Conservation (phyloP, 92 coral and sea anemone species). For the Epizoanthus rinbou region DNA sequence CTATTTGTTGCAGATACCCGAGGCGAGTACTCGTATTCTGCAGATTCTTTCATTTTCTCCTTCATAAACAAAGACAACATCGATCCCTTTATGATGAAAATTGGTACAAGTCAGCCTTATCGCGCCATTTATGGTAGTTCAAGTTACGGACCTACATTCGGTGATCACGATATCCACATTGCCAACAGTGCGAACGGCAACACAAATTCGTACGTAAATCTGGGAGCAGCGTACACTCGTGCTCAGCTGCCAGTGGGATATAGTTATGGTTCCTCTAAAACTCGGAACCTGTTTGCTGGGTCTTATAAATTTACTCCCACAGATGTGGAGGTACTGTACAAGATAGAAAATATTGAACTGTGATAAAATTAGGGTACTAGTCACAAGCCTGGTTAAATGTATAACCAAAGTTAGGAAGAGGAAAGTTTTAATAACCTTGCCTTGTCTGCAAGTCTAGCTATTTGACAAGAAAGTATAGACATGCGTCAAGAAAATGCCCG, state of each 20-base stretch:
- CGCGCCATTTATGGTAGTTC: slow-evolving; percentile 7
- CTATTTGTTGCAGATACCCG: slow-evolving; percentile 7
- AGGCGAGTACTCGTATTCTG: slow-evolving; percentile 3
- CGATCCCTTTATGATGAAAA: slow-evolving; percentile 8
- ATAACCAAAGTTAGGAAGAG: no score
- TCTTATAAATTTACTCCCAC: neutral
- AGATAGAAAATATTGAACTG: neutral
- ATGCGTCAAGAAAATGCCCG: no score
- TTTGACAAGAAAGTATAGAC: no score
- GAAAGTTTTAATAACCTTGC: no score
- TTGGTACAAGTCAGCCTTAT: neutral
- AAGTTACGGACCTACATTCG: slow-evolving; percentile 27
- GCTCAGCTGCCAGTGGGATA: slow-evolving; percentile 5
- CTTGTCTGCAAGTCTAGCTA: no score
- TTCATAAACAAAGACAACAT: slow-evolving; percentile 22
- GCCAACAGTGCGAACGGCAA: slow-evolving; percentile 8
- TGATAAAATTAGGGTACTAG: no score
- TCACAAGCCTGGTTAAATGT: no score
- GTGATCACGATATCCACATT: slow-evolving; percentile 32
- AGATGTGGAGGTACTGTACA: slow-evolving; percentile 27
- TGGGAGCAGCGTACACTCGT: neutral
- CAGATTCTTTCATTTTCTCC: slow-evolving; percentile 6
- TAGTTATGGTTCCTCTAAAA: neutral
- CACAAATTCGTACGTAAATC: neutral
- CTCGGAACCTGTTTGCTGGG: neutral